Percentiles rank a stretch among this genome's conserved stretches.
These are phyloP conservation scores for Dermochelys coriacea DNA, from an alignment of 2,797 vertebrate genomes.

Conservation along the genomic window DNA sequence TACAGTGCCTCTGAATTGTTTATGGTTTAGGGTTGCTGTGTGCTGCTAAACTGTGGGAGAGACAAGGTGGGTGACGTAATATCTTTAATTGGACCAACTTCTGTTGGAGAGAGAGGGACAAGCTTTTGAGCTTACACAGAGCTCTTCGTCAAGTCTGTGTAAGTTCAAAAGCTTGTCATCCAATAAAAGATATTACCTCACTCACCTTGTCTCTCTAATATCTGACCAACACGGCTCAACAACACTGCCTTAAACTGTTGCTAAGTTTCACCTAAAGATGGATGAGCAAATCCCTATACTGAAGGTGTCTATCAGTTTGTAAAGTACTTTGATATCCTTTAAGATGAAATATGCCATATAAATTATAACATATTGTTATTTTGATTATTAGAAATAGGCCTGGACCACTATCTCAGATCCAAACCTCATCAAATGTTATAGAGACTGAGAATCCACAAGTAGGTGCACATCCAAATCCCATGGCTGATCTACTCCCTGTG, in stretches of 20 bases:
- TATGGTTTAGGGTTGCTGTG: neutral
- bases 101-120: too few species aligned
- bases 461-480: neutral
- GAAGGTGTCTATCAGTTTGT: neutral
- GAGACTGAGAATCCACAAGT: fast-evolving
- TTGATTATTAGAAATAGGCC: neutral
- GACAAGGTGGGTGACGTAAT: too few species aligned
- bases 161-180: too few species aligned
- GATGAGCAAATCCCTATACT: neutral
- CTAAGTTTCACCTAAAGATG: neutral
- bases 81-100: too few species aligned
- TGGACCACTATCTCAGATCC: fast-evolving
- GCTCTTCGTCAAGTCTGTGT: too few species aligned
- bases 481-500: neutral
- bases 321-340: neutral
- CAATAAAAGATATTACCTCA: too few species aligned
- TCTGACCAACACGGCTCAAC: too few species aligned
- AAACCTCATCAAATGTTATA: fast-evolving
- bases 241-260: too few species aligned
- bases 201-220: too few species aligned
- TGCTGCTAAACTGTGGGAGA: neutral
- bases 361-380: neutral
- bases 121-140: too few species aligned
- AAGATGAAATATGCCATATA: neutral
- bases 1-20: neutral